Evolutionary conservation across 2,797 vertebrate species (phyloP), one percentile per base, ranked within the genome.

Genomic region (Mormyrus proboscirostris): DNA sequence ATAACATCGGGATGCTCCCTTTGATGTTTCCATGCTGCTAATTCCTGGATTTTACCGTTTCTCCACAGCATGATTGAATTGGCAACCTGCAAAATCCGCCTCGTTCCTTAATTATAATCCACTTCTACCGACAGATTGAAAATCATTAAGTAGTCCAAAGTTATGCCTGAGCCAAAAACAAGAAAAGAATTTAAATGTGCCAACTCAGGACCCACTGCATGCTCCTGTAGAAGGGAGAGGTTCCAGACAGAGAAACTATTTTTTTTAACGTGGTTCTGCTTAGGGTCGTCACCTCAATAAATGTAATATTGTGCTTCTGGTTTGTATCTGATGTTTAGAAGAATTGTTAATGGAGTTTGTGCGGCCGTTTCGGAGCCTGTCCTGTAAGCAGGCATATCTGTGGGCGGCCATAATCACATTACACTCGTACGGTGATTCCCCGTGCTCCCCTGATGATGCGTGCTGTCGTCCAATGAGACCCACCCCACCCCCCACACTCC

Each of bases 181-280:
- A 79, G 47, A 79, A 79, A 47, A 33, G 5, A n/a, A 29, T 44
- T 16, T 38, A 89, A 73, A 49, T 51, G 82, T 88, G 89, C 87
- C 88, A 47, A 22, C 57, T 82, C 86, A 59, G 73, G 49, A 76
- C 84, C 47, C 33, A 2, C 55, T 22, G 7, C n/a, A 3, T 59
- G 65, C 19, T 79, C 16, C 41, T 47, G 76, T 19, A 1, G 47
- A 22, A 50, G 83, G 83, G 50, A 86, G 50, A 7, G 49, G 19
- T 29, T 86, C 29, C 76, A 7, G 25, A 47, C 2, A 33, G 9
- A 53, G 47, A 86, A 10, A 53, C 4, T 50, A 9, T 0, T 86
- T 16, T 22, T 50, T 29, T 86, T 86, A 29, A 53, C 0, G 14
- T 25, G 12, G 1, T 25, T 85, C 83, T 50, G 44, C n/a, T 16